These are phyloP conservation scores for Trachops cirrhosus DNA, from an alignment of 2,797 vertebrate genomes.

Conservation along the genomic window DNA sequence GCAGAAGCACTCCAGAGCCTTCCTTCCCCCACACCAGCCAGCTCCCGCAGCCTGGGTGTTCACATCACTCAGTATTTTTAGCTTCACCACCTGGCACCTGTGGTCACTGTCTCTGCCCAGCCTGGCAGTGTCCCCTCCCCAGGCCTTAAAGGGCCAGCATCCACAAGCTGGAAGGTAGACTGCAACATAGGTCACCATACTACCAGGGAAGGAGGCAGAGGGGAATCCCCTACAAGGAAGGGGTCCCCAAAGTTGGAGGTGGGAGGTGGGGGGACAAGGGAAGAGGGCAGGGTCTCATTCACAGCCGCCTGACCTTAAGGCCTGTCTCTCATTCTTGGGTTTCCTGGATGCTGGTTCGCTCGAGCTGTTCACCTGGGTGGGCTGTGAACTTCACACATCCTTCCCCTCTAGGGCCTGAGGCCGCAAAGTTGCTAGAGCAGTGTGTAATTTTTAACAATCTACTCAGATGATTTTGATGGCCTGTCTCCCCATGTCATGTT, in stretches of 20 bases:
- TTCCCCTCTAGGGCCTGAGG: neutral
- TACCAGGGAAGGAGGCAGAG: neutral
- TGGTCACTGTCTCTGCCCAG: constrained; percentile 72
- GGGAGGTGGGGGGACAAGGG: neutral
- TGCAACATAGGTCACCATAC: neutral
- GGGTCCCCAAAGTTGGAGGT: neutral
- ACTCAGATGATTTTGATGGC: neutral
- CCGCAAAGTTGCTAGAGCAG: neutral
- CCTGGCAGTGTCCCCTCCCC: constrained; percentile 25
- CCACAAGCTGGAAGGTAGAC: neutral
- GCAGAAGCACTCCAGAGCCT: neutral
- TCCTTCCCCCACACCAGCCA: neutral
- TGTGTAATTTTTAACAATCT: neutral
- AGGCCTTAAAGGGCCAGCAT: constrained; percentile 66
- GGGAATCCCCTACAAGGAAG: accelerated
- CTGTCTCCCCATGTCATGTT: neutral
- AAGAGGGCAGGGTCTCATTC: neutral
- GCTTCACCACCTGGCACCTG: constrained; percentile 75
- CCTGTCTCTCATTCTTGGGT: neutral
- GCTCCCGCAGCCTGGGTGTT: constrained; percentile 8
- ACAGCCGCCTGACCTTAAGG: neutral
- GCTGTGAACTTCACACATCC: neutral
- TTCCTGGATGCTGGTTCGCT: neutral
- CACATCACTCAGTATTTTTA: constrained; percentile 76
- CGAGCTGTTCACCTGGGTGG: neutral